Evolutionary conservation across 2,888 invertebrate species (phyloP), one percentile per base, ranked within the genome.

Genomic region (Fragum whitleyi): DNA sequence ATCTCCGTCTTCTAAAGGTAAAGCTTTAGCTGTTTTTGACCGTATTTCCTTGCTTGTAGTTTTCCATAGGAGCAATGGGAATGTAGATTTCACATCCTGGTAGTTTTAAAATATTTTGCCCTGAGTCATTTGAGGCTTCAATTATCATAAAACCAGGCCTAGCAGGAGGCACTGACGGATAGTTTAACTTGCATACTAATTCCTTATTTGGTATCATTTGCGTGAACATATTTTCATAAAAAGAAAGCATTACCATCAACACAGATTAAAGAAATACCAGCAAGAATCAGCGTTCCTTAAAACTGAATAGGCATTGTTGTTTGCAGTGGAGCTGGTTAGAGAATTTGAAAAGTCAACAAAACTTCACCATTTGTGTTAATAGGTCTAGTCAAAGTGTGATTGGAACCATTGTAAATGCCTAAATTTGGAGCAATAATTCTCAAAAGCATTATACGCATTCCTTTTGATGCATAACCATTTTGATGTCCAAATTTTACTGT

Each of bases 31-130:
- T 59, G 26, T 59, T 59, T 26, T 11, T 26, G 6, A 26, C 26
- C 19, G 59, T 26, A 7, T 59, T 59, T n/a, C 19, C 53, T 19
- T 53, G 19, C 19, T 21, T 53, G 11, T 53, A 19, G 19, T 16
- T 53, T 21, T 53, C 53, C 7, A 53, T n/a, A 53, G 53, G 53
- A 53, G 53, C 53, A n/a, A 53, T 53, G 7, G 53, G 59, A 26
- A 59, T 28, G 26, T 59, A 59, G 19, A 26, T 28, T 19, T 59
- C 59, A 59, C 59, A 59, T 28, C 59, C 59, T 26, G 28, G 23
- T 11, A 28, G 59, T 59, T 59, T 59, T n/a, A 59, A 28, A 59
- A 59, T 26, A 59, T 19, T 28, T 59, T 23, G 59, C 28, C 59
- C 59, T n/a, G 59, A 59, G 28, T 28, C 11, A 21, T 59, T 23